Percentiles rank a stretch among this genome's conserved stretches.
phyloP scores from a whole-genome alignment of 2,888 invertebrate genomes.

The Osmoderma eremita region DNA sequence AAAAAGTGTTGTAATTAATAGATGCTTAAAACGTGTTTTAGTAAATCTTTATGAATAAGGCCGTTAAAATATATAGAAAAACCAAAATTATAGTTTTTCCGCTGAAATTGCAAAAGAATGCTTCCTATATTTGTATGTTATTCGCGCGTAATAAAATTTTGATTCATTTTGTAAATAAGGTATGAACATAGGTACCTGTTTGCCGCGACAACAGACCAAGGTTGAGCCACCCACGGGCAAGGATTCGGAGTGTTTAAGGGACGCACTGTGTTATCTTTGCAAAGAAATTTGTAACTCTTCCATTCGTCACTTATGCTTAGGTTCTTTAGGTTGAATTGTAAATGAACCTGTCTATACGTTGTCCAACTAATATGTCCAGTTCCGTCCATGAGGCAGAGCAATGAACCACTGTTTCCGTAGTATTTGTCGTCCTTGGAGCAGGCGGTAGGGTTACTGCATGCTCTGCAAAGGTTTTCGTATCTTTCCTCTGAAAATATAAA shows the following conservation, averaged over 20 bases:
- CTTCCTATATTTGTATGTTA: too few relatives aligned
- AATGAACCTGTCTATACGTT: conserved; percentile 73
- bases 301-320: conserved; percentile 60
- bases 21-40: too few relatives aligned
- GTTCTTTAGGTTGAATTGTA: conserved; percentile 72
- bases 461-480: conserved; percentile 77
- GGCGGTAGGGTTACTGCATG: conserved; percentile 71
- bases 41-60: too few relatives aligned
- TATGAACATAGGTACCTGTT: conserved; percentile 67
- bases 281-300: conserved; percentile 75
- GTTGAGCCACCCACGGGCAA: conserved; percentile 82
- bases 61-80: too few relatives aligned
- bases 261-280: conserved; percentile 77
- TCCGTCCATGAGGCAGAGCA: conserved; percentile 81
- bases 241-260: conserved; percentile 69
- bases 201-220: conserved; percentile 80
- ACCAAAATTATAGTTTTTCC: too few relatives aligned
- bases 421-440: conserved; percentile 79
- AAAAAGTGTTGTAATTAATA: too few relatives aligned
- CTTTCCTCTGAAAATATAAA: conserved; percentile 66
- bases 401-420: conserved; percentile 84
- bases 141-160: too few relatives aligned
- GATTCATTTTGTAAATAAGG: too few relatives aligned
- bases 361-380: conserved; percentile 87
- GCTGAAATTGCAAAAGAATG: too few relatives aligned